Base-by-base conservation (phyloP, 2,113 vertebrate genomes). In the Sisor rabdophorus region DNA sequence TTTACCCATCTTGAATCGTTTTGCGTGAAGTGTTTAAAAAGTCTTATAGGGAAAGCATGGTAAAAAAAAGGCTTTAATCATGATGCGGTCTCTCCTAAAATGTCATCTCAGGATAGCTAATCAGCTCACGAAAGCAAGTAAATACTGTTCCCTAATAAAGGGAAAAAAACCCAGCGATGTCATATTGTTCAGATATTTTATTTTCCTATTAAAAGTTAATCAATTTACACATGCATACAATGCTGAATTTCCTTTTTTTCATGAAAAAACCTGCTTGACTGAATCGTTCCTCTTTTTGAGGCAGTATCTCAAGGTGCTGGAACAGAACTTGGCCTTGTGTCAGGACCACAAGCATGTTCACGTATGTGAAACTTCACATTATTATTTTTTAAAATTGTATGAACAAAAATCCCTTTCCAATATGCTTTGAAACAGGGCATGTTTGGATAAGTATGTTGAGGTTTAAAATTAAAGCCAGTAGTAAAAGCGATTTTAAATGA, bases 71-170 rank as follows among this genome's bases (percentile, higher is more conserved):
- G 71, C 73, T 69, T 78, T 76, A 75, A 80, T 85, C 74, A 79
- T 74, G 30, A 83, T 28, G 55, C 22, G 56, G 74, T 77, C 76
- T 67, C 67, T 69, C 47, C 19, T 19, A 65, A 67, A 65, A 61
- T 73, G 72, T 75, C 81, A 86, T 88, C 82, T 83, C 77, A 76
- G 84, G 82, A 83, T 74, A 73, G 84, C 78, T 89, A 90, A 91
- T 92, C 85, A 84, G 77, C 83, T 82, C 75, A 80, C 87, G 87
- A 89, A 84, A 89, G 85, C 79, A 73, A 63, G 50, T 76, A 82
- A 80, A 85, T 85, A 78, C 83, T 82, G 86, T 81, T 84, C 82
- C 78, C 82, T 80, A 88, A 85, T 88, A 89, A 88, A 89, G 74
- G 70, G 76, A 81, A 73, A 85, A 81, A 83, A 65, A 59, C 30